Percentiles rank a stretch among this genome's conserved stretches.
phyloP scores from a whole-genome alignment of 2,113 vertebrate species.

The Ameiurus melas region DNA sequence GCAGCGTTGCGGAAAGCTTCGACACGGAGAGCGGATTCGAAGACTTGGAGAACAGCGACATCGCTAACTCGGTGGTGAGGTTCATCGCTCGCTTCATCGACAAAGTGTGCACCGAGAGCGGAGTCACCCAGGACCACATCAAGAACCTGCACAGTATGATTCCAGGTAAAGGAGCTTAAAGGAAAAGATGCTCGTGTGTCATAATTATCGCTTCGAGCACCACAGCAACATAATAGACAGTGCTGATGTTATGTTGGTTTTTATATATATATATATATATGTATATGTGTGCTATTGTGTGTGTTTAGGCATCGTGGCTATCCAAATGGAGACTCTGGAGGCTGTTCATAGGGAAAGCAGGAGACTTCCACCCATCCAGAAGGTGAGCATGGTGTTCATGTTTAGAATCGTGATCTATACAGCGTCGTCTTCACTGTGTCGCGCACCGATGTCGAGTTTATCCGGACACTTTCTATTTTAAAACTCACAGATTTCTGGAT shows the following conservation, averaged over 20 bases:
- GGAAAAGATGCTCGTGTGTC: neutral
- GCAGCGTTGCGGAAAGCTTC: conserved; percentile 96
- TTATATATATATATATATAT: too few species aligned
- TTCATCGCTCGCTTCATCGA: conserved; percentile 96
- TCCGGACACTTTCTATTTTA: neutral
- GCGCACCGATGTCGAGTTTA: neutral
- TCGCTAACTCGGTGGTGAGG: conserved; percentile 88
- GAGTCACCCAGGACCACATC: conserved; percentile 96
- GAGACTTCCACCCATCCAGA: conserved; percentile 95
- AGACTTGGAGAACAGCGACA: conserved; percentile 92
- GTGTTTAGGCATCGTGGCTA: conserved; percentile 89
- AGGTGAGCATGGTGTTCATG: conserved; percentile 74
- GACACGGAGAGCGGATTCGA: conserved; percentile 98
- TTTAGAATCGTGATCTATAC: neutral
- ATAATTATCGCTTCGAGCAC: neutral
- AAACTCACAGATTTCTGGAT: conserved; percentile 1
- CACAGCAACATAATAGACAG: neutral
- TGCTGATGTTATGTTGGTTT: neutral
- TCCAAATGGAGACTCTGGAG: conserved; percentile 96
- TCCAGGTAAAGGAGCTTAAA: conserved; percentile 77
- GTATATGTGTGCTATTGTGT: neutral
- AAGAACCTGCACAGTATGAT: conserved; percentile 98
- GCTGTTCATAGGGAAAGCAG: conserved; percentile 94
- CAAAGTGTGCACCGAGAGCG: conserved; percentile 97
- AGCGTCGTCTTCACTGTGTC: neutral